Percentiles rank a stretch among this genome's conserved stretches.
phyloP scores from a whole-genome alignment of 2,797 vertebrate genomes.

The Lacerta bilineata region DNA sequence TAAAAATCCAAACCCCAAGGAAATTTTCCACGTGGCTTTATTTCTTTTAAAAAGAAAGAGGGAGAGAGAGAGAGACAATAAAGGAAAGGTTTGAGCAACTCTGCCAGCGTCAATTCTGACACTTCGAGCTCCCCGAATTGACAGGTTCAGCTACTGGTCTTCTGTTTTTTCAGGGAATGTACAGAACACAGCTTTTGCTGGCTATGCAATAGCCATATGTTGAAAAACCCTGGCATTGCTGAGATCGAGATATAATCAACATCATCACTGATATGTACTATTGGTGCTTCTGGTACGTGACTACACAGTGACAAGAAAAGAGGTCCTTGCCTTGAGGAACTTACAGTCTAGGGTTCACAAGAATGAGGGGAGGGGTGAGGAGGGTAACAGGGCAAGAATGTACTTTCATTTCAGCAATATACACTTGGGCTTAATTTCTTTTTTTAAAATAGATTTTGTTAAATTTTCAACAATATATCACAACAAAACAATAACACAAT shows the following conservation, averaged over 20 bases:
- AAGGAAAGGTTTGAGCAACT: neutral
- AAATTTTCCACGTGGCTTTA: neutral
- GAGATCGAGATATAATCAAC: neutral
- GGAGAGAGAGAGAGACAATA: neutral
- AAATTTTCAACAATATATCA: too few species aligned
- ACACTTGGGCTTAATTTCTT: too few species aligned
- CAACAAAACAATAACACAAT: too few species aligned
- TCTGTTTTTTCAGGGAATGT: neutral
- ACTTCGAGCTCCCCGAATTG: neutral
- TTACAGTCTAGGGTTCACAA: neutral
- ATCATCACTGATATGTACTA: neutral
- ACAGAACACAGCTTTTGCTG: neutral
- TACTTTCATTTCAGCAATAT: neutral
- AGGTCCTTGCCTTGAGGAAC: neutral
- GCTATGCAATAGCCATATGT: neutral
- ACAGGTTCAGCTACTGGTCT: neutral
- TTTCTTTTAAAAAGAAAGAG: neutral
- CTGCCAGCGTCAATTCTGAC: neutral
- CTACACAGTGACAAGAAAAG: neutral
- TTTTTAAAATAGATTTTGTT: too few species aligned
- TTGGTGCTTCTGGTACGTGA: neutral
- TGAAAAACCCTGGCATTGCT: neutral
- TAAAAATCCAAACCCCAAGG: slow-evolving; percentile 1
- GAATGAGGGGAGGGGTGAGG: neutral
- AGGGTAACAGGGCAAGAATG: neutral